A percentile compares a stretch with the other conserved stretches of the same genome.
Conservation (phyloP, 2,797 vertebrate genomes). For the Harpagifer antarcticus region DNA sequence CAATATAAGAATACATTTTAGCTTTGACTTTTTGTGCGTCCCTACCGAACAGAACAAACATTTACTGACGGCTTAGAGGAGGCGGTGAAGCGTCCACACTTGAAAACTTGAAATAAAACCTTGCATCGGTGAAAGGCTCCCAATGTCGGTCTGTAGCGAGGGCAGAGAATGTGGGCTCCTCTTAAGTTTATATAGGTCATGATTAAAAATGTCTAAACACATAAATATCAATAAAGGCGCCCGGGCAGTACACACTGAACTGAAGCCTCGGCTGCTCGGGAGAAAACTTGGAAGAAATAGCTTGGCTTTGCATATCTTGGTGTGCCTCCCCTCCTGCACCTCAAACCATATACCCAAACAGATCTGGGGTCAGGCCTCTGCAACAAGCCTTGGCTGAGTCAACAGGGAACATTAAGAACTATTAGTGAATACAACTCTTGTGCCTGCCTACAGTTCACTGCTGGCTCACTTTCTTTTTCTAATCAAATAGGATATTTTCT, state of each 20-base stretch:
- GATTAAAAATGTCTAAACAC: slow-evolving; percentile 79
- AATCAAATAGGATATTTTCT: slow-evolving; percentile 77
- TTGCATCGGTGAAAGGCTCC: slow-evolving; percentile 63
- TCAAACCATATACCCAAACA: slow-evolving; percentile 83
- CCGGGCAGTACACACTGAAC: slow-evolving; percentile 36
- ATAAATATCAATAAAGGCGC: slow-evolving; percentile 78
- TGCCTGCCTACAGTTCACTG: slow-evolving; percentile 68
- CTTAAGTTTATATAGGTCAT: slow-evolving; percentile 74
- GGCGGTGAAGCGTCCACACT: slow-evolving; percentile 52
- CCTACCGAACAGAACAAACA: slow-evolving; percentile 70
- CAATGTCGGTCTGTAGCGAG: slow-evolving; percentile 71
- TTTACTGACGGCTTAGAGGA: slow-evolving; percentile 71
- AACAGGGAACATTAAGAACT: slow-evolving; percentile 85
- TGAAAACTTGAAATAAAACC: slow-evolving; percentile 71
- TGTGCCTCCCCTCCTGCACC: slow-evolving; percentile 74
- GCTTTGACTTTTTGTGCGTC: slow-evolving; percentile 61
- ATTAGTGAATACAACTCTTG: slow-evolving; percentile 88
- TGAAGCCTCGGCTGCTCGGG: slow-evolving; percentile 48
- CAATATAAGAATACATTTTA: slow-evolving; percentile 52
- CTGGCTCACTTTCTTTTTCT: slow-evolving; percentile 70
- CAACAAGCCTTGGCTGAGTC: slow-evolving; percentile 78
- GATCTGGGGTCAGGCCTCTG: slow-evolving; percentile 82
- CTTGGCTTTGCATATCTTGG: slow-evolving; percentile 74
- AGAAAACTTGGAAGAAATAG: slow-evolving; percentile 70
- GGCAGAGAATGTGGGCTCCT: slow-evolving; percentile 76